These are phyloP conservation scores for Oscheius myriophilus DNA, from an alignment of 2,888 invertebrate genomes.

Conservation along the genomic window DNA sequence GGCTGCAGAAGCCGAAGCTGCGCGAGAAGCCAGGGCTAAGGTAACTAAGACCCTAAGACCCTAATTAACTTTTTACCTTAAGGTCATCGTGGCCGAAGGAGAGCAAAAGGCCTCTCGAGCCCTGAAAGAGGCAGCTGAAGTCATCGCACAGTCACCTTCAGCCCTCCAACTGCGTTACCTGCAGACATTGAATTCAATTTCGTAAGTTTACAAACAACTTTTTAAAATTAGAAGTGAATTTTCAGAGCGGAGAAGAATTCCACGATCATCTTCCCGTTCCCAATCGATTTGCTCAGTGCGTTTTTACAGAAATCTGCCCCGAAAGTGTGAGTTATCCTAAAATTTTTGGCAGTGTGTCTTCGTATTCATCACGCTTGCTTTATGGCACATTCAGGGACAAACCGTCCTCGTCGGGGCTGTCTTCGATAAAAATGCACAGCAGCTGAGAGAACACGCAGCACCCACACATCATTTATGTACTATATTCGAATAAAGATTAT, in stretches of 20 bases:
- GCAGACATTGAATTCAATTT: slow-evolving; percentile 90
- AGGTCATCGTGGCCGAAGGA: slow-evolving; percentile 94
- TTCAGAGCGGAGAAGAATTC: slow-evolving; percentile 93
- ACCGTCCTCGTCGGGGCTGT: slow-evolving; percentile 21
- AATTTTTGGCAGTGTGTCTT: slow-evolving; percentile 2
- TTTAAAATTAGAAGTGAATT: background rate
- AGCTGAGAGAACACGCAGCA: slow-evolving; percentile 18
- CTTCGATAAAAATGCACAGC: slow-evolving; percentile 26
- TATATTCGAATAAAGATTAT: slow-evolving; percentile 15
- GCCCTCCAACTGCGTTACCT: slow-evolving; percentile 91
- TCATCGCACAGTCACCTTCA: slow-evolving; percentile 86
- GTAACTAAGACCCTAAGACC: slow-evolving; percentile 30
- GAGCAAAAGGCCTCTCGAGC: slow-evolving; percentile 86
- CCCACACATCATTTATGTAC: slow-evolving; percentile 23
- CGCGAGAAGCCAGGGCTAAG: slow-evolving; percentile 80
- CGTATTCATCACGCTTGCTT: background rate
- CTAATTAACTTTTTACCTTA: slow-evolving; percentile 12
- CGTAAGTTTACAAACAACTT: slow-evolving; percentile 22
- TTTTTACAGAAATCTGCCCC: slow-evolving; percentile 52
- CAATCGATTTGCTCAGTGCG: slow-evolving; percentile 72
- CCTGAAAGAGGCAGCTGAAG: slow-evolving; percentile 90
- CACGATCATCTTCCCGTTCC: slow-evolving; percentile 93
- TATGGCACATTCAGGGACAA: slow-evolving; percentile 11
- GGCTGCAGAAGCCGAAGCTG: slow-evolving; percentile 94
- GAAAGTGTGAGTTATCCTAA: slow-evolving; percentile 50